A percentile compares a stretch with the other conserved stretches of the same genome.
Conservation (phyloP, 2,113 vertebrate species). For the Gadus macrocephalus region DNA sequence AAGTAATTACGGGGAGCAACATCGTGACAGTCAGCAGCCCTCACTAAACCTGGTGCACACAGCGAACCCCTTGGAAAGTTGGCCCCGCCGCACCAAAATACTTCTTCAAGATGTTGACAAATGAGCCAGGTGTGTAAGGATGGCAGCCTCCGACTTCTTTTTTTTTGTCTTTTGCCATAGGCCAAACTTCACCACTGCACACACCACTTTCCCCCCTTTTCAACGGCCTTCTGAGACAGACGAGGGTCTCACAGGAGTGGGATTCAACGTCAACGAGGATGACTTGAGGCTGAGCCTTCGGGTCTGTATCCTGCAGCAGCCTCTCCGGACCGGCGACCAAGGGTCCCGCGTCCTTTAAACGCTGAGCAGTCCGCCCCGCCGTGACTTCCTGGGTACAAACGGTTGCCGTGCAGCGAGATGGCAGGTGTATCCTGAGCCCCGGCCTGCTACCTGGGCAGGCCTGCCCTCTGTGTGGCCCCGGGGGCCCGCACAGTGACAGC, state of each 20-base stretch:
- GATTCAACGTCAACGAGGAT: not conserved
- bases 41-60: not conserved
- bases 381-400: not conserved
- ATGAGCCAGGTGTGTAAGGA: constrained; percentile 49
- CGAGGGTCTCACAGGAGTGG: not conserved
- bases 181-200: not conserved
- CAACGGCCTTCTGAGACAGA: not conserved
- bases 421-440: constrained; percentile 25
- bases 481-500: constrained; percentile 26
- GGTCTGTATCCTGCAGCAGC: not conserved
- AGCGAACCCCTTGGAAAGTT: constrained; percentile 30
- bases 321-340: not conserved
- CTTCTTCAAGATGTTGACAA: constrained; percentile 41
- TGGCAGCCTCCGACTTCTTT: constrained; percentile 33
- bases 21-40: not conserved
- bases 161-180: constrained; percentile 10
- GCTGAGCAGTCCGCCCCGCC: not conserved
- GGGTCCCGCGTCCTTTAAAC: not conserved
- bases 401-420: not conserved
- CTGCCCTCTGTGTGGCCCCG: constrained; percentile 23
- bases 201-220: not conserved
- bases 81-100: constrained; percentile 2
- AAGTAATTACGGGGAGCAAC: constrained; percentile 14
- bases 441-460: constrained; percentile 10
- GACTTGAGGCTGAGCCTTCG: not conserved